phyloP scores from a whole-genome alignment of 2,888 invertebrate genomes.

The Gibbula magus region DNA sequence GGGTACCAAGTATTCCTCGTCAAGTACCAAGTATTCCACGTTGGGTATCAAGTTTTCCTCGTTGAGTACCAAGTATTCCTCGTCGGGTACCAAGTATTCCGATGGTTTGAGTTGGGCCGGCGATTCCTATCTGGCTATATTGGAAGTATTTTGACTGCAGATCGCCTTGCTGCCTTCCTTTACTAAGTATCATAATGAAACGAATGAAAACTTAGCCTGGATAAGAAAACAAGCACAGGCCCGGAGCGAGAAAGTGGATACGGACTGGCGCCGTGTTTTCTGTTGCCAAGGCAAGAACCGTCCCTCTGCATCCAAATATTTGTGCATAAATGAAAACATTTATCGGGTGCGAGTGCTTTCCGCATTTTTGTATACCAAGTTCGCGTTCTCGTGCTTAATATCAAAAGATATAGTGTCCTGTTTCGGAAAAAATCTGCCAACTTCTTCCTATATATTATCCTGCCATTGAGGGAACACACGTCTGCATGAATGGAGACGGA shows the following conservation, averaged over 20 bases:
- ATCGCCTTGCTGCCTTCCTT: not conserved
- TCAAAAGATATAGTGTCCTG: not conserved
- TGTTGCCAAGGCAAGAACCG: not conserved
- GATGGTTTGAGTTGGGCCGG: not conserved
- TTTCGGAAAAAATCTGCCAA: not conserved
- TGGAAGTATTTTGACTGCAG: constrained; percentile 8
- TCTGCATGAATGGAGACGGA: not conserved
- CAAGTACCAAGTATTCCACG: not conserved
- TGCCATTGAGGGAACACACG: not conserved
- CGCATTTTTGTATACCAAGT: not conserved
- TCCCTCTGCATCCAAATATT: constrained; percentile 26
- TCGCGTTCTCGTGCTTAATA: not conserved
- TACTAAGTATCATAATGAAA: not conserved
- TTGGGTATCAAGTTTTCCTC: no score
- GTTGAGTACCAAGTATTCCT: not conserved
- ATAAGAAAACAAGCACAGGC: constrained; percentile 12
- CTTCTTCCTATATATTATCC: not conserved
- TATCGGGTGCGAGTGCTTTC: not conserved
- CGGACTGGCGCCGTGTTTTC: constrained; percentile 20
- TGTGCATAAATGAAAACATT: constrained; percentile 21
- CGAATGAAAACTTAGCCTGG: not conserved
- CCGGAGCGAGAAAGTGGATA: constrained; percentile 22
- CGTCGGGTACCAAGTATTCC: not conserved
- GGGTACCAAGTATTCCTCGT: no score
- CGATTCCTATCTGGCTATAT: not conserved